Base-by-base conservation (phyloP, 2,888 invertebrate genomes). In the Lottia gigantea region DNA sequence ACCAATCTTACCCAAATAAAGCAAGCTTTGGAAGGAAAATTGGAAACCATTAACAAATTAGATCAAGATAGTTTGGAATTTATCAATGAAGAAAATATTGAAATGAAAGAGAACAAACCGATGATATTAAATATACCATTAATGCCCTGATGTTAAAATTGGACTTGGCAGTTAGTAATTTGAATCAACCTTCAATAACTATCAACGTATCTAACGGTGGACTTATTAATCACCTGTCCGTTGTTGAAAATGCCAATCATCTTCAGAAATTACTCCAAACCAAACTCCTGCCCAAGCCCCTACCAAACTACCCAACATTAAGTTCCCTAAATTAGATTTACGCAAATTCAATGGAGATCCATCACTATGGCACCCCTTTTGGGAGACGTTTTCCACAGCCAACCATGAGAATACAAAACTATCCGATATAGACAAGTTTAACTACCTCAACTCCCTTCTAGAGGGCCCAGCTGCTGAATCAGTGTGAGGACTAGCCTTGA, bases 1-100 rank as follows among this genome's bases (percentile, higher is more conserved):
- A 31, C 31, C 31, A 49, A 49, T n/a, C 19, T 19, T 19, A 19
- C 55, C 55, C 55, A 55, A 55, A 55, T 19, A n/a, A 55, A 55
- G 19, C 55, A 55, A 55, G 55, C 55, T 19, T 55, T 55, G 19
- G 55, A 55, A n/a, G 19, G 55, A 19, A 55, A 55, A 55, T 55
- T 55, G 19, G n/a, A 55, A 12, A 55, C 19, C n/a, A 19, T 19
- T 55, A 55, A 19, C 8, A 55, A 55, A 19, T 55, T 55, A 8
- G 55, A 19, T 12, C n/a, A 55, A 11, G n/a, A 49, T 7, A 19
- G 11, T 49, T 49, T 49, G 19, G 12, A 55, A 19, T 55, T 55
- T 55, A 55, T 55, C 12, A 16, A 55, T n/a, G 55, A 55, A 19
- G 55, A n/a, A 55, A 19, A 19, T 19, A 55, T 55, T 19, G 19